phyloP scores from a whole-genome alignment of 2,113 vertebrate species.

The Tauraco erythrolophus region DNA sequence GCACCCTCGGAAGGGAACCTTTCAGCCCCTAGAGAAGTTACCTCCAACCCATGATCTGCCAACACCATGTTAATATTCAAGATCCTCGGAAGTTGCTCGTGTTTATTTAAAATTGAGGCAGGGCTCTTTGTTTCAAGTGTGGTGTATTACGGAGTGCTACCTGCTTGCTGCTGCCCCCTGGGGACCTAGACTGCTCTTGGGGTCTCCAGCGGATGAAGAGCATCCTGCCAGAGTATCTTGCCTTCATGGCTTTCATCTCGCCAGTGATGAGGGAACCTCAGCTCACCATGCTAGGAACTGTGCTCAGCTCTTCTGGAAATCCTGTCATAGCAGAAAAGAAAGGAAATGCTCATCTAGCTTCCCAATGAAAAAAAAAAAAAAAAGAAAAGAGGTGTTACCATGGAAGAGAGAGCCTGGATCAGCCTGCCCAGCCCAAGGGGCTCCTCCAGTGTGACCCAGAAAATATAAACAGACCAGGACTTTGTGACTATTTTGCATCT shows the following conservation, averaged over 20 bases:
- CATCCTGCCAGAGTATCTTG: background rate
- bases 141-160: background rate
- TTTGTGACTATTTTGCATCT: background rate
- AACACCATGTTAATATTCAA: background rate
- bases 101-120: background rate
- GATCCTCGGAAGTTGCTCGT: background rate
- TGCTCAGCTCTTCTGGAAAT: background rate
- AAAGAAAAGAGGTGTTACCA: background rate
- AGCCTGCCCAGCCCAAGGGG: background rate
- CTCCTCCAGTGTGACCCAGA: background rate
- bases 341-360: background rate
- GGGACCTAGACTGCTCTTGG: background rate
- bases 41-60: background rate
- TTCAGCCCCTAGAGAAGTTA: background rate
- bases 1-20: background rate
- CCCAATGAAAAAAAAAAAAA: background rate
- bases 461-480: background rate
- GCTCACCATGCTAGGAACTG: background rate
- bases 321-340: background rate
- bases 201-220: background rate
- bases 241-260: background rate
- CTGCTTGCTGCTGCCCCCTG: background rate
- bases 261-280: background rate
- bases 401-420: background rate
- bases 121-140: background rate